Base-by-base conservation (phyloP, 2,113 vertebrate genomes). In the Lepus americanus region DNA sequence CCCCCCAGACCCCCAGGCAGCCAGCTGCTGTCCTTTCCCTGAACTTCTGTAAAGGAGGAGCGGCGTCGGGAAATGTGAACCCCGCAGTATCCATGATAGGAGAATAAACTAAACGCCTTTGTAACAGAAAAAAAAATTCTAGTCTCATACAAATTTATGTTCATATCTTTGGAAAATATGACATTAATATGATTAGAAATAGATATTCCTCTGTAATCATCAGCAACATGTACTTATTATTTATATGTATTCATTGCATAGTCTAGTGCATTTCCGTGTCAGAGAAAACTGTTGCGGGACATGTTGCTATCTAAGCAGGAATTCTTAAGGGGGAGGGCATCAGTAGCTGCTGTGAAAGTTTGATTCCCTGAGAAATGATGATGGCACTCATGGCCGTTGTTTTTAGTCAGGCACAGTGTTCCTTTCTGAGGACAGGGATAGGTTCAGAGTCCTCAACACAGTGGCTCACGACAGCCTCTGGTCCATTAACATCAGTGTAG, bases 21-120 rank as follows among this genome's bases (percentile, higher is more conserved):
- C 94, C 95, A 95, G 96, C 96, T 95, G 92, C 94, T 92, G 61
- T 79, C 63, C 25, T 20, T 36, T 36, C 55, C 95, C 81, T 20
- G 98, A 98, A 99, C 98, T 99, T 99, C 99, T 99, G 99, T 99
- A 99, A 98, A 95, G 95, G 36, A 36, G 98, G 98, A 98, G 98
- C 94, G 97, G 98, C 97, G 98, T 98, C 98, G 98, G 98, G 98
- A 98, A 98, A 98, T 98, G 97, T 98, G 97, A 98, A 98, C 98
- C 97, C 63, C 90, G 94, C 89, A 89, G 39, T 97, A 63, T 92
- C 77, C 85, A 90, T 97, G 97, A 97, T 98, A 83, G 61, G 83
- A 96, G 89, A 94, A 93, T 12, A 3, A 53, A 70, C 7, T 63
- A 78, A 66, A 98, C 98, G 98, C 98, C 97, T 99, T 99, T 99